Conservation (phyloP, 2,888 invertebrate genomes). For the Craniophora ligustri region DNA sequence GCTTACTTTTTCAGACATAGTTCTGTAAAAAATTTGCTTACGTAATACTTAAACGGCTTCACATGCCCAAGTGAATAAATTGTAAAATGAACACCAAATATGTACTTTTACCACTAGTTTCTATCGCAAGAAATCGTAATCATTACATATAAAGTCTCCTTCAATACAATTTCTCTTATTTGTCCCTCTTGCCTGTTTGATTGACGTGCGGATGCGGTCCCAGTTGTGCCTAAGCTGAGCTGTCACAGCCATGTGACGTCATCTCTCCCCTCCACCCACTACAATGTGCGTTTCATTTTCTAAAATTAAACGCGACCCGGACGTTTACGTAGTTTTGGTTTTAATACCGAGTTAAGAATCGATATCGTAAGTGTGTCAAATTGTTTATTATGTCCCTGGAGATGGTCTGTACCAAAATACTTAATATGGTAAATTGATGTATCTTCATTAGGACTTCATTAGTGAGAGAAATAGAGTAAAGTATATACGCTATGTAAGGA, state of each 20-base stretch:
- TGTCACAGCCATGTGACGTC: slow-evolving; percentile 69
- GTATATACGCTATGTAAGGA: no score
- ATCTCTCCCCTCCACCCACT: slow-evolving; percentile 38
- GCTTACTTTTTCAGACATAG: no score
- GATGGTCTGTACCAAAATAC: no score
- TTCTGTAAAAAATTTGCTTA: no score
- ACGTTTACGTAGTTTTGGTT: slow-evolving; percentile 47
- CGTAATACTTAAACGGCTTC: no score
- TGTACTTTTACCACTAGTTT: no score
- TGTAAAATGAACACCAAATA: no score
- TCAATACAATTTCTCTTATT: slow-evolving; percentile 47
- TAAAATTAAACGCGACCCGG: slow-evolving; percentile 48
- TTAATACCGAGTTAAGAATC: slow-evolving; percentile 35
- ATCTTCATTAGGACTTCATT: no score
- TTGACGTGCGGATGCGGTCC: slow-evolving; percentile 64
- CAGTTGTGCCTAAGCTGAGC: slow-evolving; percentile 65
- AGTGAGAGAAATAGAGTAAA: no score
- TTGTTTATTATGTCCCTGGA: no score
- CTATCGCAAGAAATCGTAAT: slow-evolving; percentile 23
- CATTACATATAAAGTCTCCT: slow-evolving; percentile 35
- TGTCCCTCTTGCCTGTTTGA: slow-evolving; percentile 54
- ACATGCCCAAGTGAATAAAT: no score
- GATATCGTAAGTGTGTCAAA: not conserved
- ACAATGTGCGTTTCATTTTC: slow-evolving; percentile 62
- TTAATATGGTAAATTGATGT: no score